A percentile compares a stretch with the other conserved stretches of the same genome.
These are phyloP conservation scores for Ganaspis brasiliensis DNA, from an alignment of 2,888 invertebrate species.

Conservation along the genomic window DNA sequence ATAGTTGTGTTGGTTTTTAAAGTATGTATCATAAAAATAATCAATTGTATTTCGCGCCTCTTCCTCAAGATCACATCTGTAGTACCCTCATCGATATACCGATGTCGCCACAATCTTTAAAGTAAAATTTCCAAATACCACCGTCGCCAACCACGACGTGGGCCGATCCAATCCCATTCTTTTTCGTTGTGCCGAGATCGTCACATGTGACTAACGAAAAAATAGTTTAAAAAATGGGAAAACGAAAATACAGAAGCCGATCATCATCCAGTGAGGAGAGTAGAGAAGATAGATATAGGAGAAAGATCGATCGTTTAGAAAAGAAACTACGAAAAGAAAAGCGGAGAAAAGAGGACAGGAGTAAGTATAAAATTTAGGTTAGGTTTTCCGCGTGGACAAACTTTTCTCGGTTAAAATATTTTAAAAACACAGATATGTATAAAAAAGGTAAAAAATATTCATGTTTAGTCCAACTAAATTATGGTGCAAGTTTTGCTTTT, in stretches of 20 bases:
- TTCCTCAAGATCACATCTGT: constrained; percentile 31
- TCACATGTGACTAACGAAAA: not conserved
- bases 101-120: no score
- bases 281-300: not conserved
- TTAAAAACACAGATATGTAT: not conserved
- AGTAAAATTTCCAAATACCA: constrained; percentile 4
- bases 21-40: no score
- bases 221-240: not conserved
- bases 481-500: no score
- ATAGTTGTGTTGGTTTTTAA: no score
- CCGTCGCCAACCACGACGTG: not conserved
- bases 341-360: not conserved
- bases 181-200: not conserved
- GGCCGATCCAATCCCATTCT: constrained; percentile 9
- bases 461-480: not conserved
- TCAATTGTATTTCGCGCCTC: no score
- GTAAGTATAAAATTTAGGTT: not conserved
- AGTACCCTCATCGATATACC: no score
- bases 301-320: not conserved
- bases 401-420: no score
- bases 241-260: not conserved
- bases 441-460: not conserved
- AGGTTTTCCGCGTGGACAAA: not conserved
- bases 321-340: not conserved
- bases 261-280: not conserved